Conservation (phyloP, 2,888 invertebrate species). For the Athalia rosae region DNA sequence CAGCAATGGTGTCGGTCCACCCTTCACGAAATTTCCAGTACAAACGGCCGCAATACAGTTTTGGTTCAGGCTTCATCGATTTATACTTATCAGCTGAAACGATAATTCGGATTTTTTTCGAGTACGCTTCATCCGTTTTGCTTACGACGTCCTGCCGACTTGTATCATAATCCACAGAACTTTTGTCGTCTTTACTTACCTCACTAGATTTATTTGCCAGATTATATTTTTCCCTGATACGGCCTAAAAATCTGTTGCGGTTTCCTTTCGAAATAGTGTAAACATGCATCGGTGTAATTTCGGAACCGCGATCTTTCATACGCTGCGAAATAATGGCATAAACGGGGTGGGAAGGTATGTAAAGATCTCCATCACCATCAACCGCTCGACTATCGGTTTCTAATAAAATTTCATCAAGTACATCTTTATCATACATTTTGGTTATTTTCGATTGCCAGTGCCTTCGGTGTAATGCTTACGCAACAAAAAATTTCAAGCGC, state of each 20-base stretch:
- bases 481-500: no score
- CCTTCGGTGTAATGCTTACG: no score
- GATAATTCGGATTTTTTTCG: conserved; percentile 46
- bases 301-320: conserved; percentile 48
- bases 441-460: no score
- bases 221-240: not conserved
- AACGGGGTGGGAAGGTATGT: conserved; percentile 43
- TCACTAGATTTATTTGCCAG: not conserved
- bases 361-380: conserved; percentile 42
- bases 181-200: not conserved
- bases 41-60: conserved; percentile 41
- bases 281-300: conserved; percentile 48
- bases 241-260: conserved; percentile 46
- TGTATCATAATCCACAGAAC: not conserved
- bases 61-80: conserved; percentile 40
- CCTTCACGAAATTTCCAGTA: conserved; percentile 49
- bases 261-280: conserved; percentile 48
- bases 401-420: conserved; percentile 46
- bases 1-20: conserved; percentile 46
- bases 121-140: conserved; percentile 20
- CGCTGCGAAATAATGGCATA: conserved; percentile 41
- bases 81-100: conserved; percentile 45
- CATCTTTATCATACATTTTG: conserved; percentile 38
- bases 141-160: not conserved
- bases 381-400: conserved; percentile 46